These are phyloP conservation scores for Orthosia incerta DNA, from an alignment of 2,888 invertebrate genomes.

Conservation along the genomic window DNA sequence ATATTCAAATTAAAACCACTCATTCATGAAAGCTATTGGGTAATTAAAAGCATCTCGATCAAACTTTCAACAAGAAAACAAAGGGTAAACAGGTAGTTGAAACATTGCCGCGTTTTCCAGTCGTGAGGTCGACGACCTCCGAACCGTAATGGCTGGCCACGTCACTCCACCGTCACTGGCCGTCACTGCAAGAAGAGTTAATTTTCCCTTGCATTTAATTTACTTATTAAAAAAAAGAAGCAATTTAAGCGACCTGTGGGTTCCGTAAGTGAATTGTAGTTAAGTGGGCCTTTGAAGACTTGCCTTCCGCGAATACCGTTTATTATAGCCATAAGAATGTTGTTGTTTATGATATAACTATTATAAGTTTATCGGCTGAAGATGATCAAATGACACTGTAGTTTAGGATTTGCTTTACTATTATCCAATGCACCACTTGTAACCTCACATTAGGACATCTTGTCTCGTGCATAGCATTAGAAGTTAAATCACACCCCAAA, in stretches of 20 bases:
- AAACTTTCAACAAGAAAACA: constrained; percentile 44
- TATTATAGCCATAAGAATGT: background rate
- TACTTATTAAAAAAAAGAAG: constrained; percentile 77
- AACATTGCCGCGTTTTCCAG: constrained; percentile 55
- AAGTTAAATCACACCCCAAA: constrained; percentile 38
- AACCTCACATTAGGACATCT: background rate
- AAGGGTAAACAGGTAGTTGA: constrained; percentile 59
- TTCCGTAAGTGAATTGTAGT: constrained; percentile 53
- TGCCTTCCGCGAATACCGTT: background rate
- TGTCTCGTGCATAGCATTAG: constrained; percentile 1
- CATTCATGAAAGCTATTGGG: background rate
- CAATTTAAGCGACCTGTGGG: constrained; percentile 59
- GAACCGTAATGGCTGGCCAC: constrained; percentile 83
- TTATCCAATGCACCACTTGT: background rate
- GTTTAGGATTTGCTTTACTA: background rate
- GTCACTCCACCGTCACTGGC: constrained; percentile 83
- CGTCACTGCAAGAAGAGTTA: constrained; percentile 85
- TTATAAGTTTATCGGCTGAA: background rate
- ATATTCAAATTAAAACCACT: background rate
- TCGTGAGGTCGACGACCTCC: constrained; percentile 75
- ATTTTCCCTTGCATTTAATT: constrained; percentile 85
- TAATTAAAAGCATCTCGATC: constrained; percentile 23
- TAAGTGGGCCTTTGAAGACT: constrained; percentile 25
- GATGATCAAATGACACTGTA: background rate
- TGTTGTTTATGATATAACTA: background rate